Conservation (phyloP, 2,888 invertebrate genomes). For the Hymenopus coronatus region DNA sequence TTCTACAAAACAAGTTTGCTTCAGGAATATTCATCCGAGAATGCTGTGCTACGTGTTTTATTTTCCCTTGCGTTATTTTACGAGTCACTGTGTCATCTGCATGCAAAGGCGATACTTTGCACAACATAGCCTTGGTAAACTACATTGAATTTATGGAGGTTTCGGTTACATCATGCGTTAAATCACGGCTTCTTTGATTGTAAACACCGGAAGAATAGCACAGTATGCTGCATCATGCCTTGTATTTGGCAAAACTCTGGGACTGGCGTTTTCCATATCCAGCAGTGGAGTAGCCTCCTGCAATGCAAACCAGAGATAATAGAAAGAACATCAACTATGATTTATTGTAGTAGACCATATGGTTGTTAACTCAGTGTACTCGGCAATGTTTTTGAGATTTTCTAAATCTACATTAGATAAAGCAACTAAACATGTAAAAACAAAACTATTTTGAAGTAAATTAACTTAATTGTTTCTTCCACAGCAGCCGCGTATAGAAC, state of each 20-base stretch:
- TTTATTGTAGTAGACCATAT: too few relatives aligned
- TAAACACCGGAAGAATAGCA: background rate
- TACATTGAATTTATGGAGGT: background rate
- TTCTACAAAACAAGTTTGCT: background rate
- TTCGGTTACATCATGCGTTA: background rate
- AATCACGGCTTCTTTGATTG: background rate
- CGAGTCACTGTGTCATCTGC: background rate
- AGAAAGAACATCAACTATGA: too few relatives aligned
- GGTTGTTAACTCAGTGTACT: too few relatives aligned
- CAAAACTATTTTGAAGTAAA: too few relatives aligned
- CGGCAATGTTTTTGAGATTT: too few relatives aligned
- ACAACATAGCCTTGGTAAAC: background rate
- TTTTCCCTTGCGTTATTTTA: background rate
- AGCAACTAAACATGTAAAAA: too few relatives aligned
- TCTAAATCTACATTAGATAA: too few relatives aligned
- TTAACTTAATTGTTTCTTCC: too few relatives aligned
- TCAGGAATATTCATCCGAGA: background rate
- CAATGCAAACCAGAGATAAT: too few relatives aligned
- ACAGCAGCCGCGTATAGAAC: too few relatives aligned
- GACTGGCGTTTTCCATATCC: background rate
- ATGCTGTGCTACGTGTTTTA: background rate
- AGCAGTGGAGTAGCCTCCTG: background rate
- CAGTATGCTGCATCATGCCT: background rate
- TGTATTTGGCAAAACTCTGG: background rate
- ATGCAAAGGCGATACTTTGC: background rate